These are phyloP conservation scores for Melanotaenia trifasciata DNA, from an alignment of 2,797 vertebrate genomes.

Conservation along the genomic window DNA sequence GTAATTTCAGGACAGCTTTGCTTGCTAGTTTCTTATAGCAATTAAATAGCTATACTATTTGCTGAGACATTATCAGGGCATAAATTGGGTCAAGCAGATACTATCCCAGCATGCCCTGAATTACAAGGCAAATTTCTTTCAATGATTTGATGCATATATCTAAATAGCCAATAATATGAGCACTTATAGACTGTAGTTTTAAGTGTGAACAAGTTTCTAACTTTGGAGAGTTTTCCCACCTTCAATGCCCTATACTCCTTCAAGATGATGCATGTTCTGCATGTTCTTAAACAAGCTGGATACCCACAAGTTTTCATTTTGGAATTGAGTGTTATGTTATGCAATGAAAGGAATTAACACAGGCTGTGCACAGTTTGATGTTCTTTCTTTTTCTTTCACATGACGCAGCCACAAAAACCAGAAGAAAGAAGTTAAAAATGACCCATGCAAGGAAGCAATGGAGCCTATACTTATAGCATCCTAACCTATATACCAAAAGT, in stretches of 20 bases:
- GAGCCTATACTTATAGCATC: neutral
- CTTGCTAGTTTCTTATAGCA: neutral
- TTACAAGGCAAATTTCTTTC: too few relatives aligned
- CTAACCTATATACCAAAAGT: neutral
- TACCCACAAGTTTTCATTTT: constrained; percentile 23
- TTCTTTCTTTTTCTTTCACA: neutral
- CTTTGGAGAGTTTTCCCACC: neutral
- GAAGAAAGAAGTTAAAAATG: constrained; percentile 9
- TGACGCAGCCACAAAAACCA: neutral
- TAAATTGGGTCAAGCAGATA: too few relatives aligned
- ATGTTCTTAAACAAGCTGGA: constrained; percentile 20
- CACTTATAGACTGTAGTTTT: neutral
- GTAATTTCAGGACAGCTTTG: neutral
- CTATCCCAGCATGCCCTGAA: too few relatives aligned
- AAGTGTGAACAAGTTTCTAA: neutral
- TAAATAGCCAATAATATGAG: neutral
- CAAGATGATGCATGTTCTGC: constrained; percentile 18
- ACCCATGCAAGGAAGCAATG: neutral
- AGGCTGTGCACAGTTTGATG: neutral
- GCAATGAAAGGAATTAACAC: constrained; percentile 8
- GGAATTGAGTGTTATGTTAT: constrained; percentile 15
- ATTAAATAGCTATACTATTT: too few relatives aligned
- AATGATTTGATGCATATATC: neutral
- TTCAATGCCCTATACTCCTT: neutral
- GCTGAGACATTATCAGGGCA: too few relatives aligned